phyloP scores from a whole-genome alignment of 2,113 vertebrate species.

The Calonectris borealis region DNA sequence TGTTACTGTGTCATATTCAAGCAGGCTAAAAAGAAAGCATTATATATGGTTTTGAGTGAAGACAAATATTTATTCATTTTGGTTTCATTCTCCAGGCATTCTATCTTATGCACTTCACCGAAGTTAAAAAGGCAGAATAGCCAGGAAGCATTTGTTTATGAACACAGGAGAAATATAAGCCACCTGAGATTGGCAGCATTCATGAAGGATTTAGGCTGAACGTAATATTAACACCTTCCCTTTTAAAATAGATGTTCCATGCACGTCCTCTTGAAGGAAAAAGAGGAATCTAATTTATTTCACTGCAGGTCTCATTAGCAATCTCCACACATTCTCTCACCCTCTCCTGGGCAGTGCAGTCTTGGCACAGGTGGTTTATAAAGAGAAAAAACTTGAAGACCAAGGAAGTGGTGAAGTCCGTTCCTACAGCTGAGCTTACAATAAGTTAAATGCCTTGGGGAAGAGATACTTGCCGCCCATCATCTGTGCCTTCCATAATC shows the following conservation, averaged over 20 bases:
- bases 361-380: not conserved
- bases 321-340: not conserved
- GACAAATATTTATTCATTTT: not conserved
- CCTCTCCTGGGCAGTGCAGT: not conserved
- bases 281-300: not conserved
- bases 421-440: not conserved
- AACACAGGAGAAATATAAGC: not conserved
- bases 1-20: constrained; percentile 87
- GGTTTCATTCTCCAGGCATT: not conserved
- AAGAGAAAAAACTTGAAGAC: not conserved
- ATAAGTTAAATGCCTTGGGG: not conserved
- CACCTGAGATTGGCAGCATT: not conserved
- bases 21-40: constrained; percentile 73
- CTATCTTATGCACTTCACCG: not conserved
- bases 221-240: not conserved
- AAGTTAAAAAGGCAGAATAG: not conserved
- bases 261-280: not conserved
- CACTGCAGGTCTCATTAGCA: not conserved
- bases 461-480: constrained; percentile 83
- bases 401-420: not conserved
- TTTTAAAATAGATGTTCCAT: not conserved
- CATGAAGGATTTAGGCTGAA: not conserved
- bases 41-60: not conserved
- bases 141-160: not conserved
- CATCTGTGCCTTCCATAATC: constrained; percentile 92